Evolutionary conservation across 2,888 invertebrate genomes (phyloP), one percentile per base, ranked within the genome.

Genomic region (Morpho achilles): DNA sequence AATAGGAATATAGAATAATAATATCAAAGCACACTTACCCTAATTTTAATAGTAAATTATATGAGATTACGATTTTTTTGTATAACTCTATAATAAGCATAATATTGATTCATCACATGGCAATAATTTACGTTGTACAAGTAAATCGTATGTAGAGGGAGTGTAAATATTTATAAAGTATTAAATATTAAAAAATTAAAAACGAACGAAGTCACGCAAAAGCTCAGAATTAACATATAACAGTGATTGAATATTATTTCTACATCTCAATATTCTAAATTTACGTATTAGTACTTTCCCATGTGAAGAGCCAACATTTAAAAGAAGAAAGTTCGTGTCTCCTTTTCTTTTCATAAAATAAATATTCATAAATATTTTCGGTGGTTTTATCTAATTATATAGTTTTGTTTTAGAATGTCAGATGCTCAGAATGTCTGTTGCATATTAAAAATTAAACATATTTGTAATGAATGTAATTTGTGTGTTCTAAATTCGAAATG

Each of bases 21-120:
- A 61, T 58, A 63, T 56, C 60, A 59, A 57, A 56, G 45, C 60
- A 63, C 52, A 55, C 59, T 46, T 52, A 61, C 44, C 62, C 43
- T 62, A 53, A 53, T 8, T 7, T 48, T 56, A 57, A 48, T 54
- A 58, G 44, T 59, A 58, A 62, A 60, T 67, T 60, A 59, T 32
- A 61, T 58, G 67, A 67, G 67, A 66, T 67, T 67, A 66, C 62
- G 23, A 32, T 10, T 48, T 42, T 50, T 41, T 45, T 22, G 44
- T 22, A 41, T 51, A 56, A 46, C 44, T 10, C 8, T 47, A 40
- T 41, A 47, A 9, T 46, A n/a, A 44, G 22, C n/a, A 42, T 5
- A 10, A 9, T 47, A 41, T 53, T 7, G 46, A 46, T 32, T 22
- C 39, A 8, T 10, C 53, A 53, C 45, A 41, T 45, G 45, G 16